Evolutionary conservation across 2,888 invertebrate species (phyloP).

Genomic region (Stomorhina lunata): DNA sequence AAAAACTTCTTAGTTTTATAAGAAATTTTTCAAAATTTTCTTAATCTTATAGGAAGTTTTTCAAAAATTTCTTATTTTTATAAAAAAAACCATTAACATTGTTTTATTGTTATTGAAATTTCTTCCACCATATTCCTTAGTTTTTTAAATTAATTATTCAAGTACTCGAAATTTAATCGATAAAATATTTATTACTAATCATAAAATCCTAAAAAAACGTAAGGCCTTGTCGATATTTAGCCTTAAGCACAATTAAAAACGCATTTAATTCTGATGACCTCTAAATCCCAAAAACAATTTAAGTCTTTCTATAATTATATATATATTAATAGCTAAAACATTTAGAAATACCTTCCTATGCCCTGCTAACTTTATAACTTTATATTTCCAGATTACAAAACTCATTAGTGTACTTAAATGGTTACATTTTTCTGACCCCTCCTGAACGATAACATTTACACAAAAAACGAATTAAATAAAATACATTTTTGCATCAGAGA

Average conservation of each 20-base stretch:
- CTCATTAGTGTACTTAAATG: conserved; percentile 14
- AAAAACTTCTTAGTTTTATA: too few relatives aligned
- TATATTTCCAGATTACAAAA: conserved; percentile 17
- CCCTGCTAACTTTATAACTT: not conserved
- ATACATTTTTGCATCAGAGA: not conserved
- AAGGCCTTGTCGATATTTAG: not conserved
- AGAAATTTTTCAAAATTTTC: too few relatives aligned
- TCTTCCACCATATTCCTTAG: too few relatives aligned
- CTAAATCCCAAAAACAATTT: not conserved
- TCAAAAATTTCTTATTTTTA: too few relatives aligned
- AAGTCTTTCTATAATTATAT: not conserved
- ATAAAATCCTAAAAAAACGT: too few relatives aligned
- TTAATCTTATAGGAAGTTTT: too few relatives aligned
- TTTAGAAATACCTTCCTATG: not conserved
- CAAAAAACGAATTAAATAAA: not conserved
- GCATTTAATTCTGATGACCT: not conserved
- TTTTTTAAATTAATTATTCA: too few relatives aligned
- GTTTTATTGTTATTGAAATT: too few relatives aligned
- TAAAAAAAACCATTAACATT: too few relatives aligned
- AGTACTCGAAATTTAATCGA: too few relatives aligned
- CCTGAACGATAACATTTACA: conserved; percentile 3
- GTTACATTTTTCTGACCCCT: not conserved
- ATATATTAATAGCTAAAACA: not conserved
- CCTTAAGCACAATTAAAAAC: not conserved
- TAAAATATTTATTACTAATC: too few relatives aligned